Percentiles rank a stretch among this genome's conserved stretches.
phyloP scores from a whole-genome alignment of 2,797 vertebrate species.

The Crocidura indochinensis region DNA sequence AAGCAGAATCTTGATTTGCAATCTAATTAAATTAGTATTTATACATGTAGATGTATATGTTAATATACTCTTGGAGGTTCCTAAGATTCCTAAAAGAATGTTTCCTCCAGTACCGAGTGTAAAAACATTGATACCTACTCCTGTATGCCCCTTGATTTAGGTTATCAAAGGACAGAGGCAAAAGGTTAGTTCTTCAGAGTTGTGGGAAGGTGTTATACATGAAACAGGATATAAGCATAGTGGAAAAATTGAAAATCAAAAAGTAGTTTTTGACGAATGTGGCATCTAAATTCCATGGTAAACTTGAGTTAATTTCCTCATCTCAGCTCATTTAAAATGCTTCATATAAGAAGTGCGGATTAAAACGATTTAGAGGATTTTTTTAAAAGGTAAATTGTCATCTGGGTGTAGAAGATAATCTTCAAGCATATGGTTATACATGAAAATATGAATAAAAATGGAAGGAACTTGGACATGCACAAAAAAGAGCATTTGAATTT shows the following conservation, averaged over 20 bases:
- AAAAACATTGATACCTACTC: too few relatives aligned
- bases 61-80: too few relatives aligned
- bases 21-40: slow-evolving; percentile 33
- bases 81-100: too few relatives aligned
- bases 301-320: slow-evolving; percentile 50
- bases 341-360: slow-evolving; percentile 4
- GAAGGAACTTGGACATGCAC: slow-evolving; percentile 34
- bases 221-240: background rate
- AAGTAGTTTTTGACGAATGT: slow-evolving; percentile 4
- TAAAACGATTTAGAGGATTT: slow-evolving; percentile 41
- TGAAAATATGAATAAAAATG: slow-evolving; percentile 52
- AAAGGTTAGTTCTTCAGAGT: slow-evolving; percentile 20
- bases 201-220: background rate
- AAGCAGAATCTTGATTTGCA: slow-evolving; percentile 32
- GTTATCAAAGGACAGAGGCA: background rate
- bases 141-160: too few relatives aligned
- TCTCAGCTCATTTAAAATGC: slow-evolving; percentile 35
- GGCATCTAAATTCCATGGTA: slow-evolving; percentile 12
- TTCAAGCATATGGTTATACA: slow-evolving; percentile 2
- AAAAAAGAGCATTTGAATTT: slow-evolving; percentile 62
- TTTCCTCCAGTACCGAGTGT: too few relatives aligned
- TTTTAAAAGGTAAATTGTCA: slow-evolving; percentile 20
- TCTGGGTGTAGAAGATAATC: background rate
- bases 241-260: slow-evolving; percentile 32
- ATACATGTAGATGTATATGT: background rate